Conservation (phyloP, 2,113 vertebrate genomes). For the Spheniscus mendiculus region DNA sequence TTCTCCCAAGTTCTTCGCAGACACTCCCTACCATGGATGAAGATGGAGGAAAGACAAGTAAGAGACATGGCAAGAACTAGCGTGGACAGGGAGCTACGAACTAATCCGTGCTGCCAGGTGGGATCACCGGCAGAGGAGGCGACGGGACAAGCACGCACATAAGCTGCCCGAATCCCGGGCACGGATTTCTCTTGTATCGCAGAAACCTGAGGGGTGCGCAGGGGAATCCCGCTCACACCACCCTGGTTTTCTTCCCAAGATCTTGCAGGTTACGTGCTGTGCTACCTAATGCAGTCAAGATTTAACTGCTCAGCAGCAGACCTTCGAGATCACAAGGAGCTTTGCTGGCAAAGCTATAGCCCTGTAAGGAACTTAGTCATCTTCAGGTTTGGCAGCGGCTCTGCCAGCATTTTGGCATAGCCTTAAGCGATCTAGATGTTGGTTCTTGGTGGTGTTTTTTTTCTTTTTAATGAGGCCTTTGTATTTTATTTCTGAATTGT, state of each 20-base stretch:
- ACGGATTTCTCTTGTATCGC: neutral
- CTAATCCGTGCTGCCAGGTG: accelerated
- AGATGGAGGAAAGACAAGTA: neutral
- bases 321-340: neutral
- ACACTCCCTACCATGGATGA: neutral
- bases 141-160: accelerated
- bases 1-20: neutral
- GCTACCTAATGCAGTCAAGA: neutral
- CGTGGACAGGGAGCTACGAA: accelerated
- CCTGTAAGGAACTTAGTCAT: neutral
- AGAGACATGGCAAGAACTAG: neutral
- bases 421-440: neutral
- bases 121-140: neutral
- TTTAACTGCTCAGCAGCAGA: neutral
- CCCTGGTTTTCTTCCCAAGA: accelerated
- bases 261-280: neutral
- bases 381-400: neutral
- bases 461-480: neutral
- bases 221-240: neutral
- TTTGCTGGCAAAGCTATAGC: neutral
- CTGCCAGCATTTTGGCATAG: neutral
- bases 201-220: neutral
- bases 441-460: neutral
- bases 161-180: neutral
- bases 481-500: neutral